Conservation (phyloP, 2,888 invertebrate species). For the Onthophagus sagittarius region DNA sequence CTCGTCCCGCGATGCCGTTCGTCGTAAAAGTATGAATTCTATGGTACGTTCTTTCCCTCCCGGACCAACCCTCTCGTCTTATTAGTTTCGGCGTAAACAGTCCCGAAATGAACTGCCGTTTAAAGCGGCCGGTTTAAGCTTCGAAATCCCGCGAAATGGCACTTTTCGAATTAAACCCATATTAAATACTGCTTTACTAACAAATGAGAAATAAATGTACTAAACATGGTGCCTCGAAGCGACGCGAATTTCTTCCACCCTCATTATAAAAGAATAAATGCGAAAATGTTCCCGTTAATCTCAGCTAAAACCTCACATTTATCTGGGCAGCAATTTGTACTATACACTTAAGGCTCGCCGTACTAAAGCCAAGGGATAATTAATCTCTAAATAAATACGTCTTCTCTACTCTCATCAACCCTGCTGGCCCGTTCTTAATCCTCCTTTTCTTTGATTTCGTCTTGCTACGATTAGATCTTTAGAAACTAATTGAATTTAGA, state of each 20-base stretch:
- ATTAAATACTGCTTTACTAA: constrained; percentile 9
- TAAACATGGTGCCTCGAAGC: neutral
- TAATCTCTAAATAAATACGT: neutral
- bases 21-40: neutral
- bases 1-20: neutral
- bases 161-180: constrained; percentile 7
- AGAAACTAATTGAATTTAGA: neutral
- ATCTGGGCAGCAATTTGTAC: neutral
- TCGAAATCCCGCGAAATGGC: constrained; percentile 6
- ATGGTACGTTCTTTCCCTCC: neutral
- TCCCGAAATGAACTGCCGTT: neutral
- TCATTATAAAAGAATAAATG: constrained; percentile 10
- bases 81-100: neutral
- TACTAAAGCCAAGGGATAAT: neutral
- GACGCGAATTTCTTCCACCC: neutral
- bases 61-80: neutral
- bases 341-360: neutral
- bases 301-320: constrained; percentile 2
- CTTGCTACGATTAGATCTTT: neutral
- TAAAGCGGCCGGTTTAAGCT: neutral
- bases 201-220: constrained; percentile 9
- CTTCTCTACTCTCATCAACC: neutral
- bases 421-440: neutral
- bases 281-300: constrained; percentile 4
- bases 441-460: neutral